phyloP scores from a whole-genome alignment of 2,113 vertebrate species.

The Morone chrysops region DNA sequence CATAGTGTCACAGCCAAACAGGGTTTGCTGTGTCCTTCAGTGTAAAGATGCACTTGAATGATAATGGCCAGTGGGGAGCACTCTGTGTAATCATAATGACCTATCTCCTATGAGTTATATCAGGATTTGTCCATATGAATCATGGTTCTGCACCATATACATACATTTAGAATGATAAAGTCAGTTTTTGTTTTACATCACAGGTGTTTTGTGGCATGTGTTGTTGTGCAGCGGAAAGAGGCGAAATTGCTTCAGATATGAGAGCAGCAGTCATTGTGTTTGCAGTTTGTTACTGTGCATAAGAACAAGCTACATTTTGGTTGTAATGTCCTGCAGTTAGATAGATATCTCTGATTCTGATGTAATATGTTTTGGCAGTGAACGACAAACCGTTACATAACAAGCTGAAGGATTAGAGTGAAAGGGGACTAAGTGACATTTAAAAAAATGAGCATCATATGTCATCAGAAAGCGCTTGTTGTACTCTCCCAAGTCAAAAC shows the following conservation, averaged over 20 bases:
- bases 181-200: conserved; percentile 31
- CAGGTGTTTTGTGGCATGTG: conserved; percentile 15
- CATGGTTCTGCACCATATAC: conserved; percentile 61
- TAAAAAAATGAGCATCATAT: conserved; percentile 14
- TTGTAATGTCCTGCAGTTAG: not conserved
- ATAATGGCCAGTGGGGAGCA: conserved; percentile 78
- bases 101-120: conserved; percentile 70
- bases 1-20: conserved; percentile 57
- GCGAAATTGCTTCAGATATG: conserved; percentile 30
- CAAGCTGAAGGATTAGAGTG: not conserved
- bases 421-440: conserved; percentile 2
- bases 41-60: conserved; percentile 78
- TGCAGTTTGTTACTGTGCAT: conserved; percentile 17
- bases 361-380: conserved; percentile 20
- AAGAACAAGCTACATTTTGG: conserved; percentile 1
- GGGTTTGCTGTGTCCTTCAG: conserved; percentile 75
- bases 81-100: conserved; percentile 76
- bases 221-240: conserved; percentile 28
- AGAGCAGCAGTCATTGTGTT: not conserved
- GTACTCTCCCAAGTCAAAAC: not conserved
- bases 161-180: conserved; percentile 67
- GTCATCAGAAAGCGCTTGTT: conserved; percentile 1
- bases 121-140: conserved; percentile 66
- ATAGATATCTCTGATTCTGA: conserved; percentile 13
- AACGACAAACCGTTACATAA: not conserved